These are phyloP conservation scores for Tenthredo mesomela DNA, from an alignment of 2,888 invertebrate genomes.

Conservation along the genomic window DNA sequence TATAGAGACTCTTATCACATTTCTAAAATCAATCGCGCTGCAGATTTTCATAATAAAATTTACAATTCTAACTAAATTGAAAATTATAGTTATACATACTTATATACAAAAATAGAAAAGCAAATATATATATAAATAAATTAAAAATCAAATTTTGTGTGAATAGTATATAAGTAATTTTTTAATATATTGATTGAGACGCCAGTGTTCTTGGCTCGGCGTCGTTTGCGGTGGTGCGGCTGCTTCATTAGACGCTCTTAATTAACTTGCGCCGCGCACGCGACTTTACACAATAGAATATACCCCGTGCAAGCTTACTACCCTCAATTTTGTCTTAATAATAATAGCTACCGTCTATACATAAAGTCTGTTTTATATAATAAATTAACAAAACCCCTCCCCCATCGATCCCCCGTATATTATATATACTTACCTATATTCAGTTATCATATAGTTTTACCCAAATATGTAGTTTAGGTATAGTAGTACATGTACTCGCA, in stretches of 20 bases:
- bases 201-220: slow-evolving; percentile 69
- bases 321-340: slow-evolving; percentile 50
- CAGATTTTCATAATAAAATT: background rate
- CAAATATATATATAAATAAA: too few species aligned
- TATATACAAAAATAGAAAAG: too few species aligned
- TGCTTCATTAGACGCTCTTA: slow-evolving; percentile 78
- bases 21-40: background rate
- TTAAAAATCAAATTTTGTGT: background rate
- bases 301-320: slow-evolving; percentile 65
- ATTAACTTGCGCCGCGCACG: slow-evolving; percentile 77
- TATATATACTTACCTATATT: too few species aligned
- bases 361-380: slow-evolving; percentile 25
- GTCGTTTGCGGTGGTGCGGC: slow-evolving; percentile 75
- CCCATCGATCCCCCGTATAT: background rate
- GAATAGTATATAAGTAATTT: slow-evolving; percentile 70
- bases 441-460: background rate
- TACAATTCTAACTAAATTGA: background rate
- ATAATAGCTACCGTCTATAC: slow-evolving; percentile 40
- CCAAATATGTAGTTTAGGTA: background rate
- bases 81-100: too few species aligned
- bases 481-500: background rate
- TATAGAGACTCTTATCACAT: background rate
- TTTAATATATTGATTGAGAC: slow-evolving; percentile 76
- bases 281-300: slow-evolving; percentile 73
- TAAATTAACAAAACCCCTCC: background rate